These are phyloP conservation scores for Anastrepha ludens DNA, from an alignment of 1,140 invertebrate species.

Conservation along the genomic window DNA sequence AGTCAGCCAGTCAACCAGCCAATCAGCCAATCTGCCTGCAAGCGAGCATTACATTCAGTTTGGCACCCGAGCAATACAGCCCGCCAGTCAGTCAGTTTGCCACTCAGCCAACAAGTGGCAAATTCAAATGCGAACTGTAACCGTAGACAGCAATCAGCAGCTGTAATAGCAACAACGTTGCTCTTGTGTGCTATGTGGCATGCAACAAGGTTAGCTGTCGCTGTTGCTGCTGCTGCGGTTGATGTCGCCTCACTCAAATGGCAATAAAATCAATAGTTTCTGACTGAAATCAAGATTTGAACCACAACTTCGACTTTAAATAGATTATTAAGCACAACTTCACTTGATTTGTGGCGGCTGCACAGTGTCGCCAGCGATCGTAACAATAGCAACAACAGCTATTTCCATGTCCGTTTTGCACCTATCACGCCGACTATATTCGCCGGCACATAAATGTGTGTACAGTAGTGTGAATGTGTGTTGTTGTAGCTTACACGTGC, in stretches of 20 bases:
- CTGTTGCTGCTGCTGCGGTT: not conserved
- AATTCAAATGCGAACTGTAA: slow-evolving; percentile 29
- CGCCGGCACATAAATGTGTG: not conserved
- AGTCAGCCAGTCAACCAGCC: not conserved
- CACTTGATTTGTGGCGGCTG: not conserved
- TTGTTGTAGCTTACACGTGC: not conserved
- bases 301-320: slow-evolving; percentile 46
- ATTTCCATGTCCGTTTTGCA: not conserved
- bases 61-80: too few species aligned
- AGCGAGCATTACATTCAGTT: too few species aligned
- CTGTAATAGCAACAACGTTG: not conserved
- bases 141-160: slow-evolving; percentile 10
- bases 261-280: slow-evolving; percentile 52
- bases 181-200: slow-evolving; percentile 16
- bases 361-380: not conserved
- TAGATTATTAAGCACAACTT: slow-evolving; percentile 8
- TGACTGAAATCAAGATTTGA: slow-evolving; percentile 51
- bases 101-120: slow-evolving; percentile 44
- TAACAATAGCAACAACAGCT: not conserved
- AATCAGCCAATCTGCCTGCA: not conserved
- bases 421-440: not conserved
- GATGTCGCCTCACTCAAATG: slow-evolving; percentile 12
- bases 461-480: not conserved
- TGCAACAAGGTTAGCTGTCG: not conserved
- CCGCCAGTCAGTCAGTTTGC: too few species aligned